Evolutionary conservation across 2,888 invertebrate species (phyloP), one percentile per base, ranked within the genome.

Genomic region (Tubulanus polymorphus): DNA sequence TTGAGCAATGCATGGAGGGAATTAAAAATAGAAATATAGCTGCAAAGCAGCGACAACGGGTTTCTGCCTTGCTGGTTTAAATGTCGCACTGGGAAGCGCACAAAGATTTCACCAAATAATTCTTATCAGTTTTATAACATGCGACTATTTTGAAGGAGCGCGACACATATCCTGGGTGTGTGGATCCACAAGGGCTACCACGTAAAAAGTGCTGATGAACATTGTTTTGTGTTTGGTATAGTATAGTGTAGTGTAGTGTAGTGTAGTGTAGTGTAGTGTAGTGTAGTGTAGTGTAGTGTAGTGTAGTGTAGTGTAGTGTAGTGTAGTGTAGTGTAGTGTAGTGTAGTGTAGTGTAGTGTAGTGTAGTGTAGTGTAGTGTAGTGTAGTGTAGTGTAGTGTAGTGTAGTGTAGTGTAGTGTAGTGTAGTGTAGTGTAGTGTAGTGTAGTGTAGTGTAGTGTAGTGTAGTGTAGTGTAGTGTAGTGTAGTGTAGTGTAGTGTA

Each of bases 391-490:
- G 55, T 51, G 61, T 61, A 35, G 61, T 56, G 41, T 57, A 32
- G 60, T 52, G 61, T 57, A 41, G 60, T 62, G 57, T 62, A 54
- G 46, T 57, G 51, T 57, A 37, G 60, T 60, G 30, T 57, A 51
- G 60, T 59, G 55, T 62, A 41, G 60, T 56, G 55, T 58, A 28
- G 55, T 52, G 51, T 62, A 41, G 60, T 60, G 51, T 57, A 53
- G 51, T 51, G 51, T 58, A 37, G 55, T 59, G 61, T 62, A 54
- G 23, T 35, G 49, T 23, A 50, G 51, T 50, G 51, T 28, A 50
- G 51, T 25, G 51, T 50, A 48, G 48, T 57, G 58, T 56, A 48
- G 56, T 57, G 53, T 56, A 18, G 56, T 56, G 51, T 57, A 54
- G 56, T 57, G 52, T 57, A 54, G 58, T 56, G 58, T 57, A 54